Evolutionary conservation across 2,888 invertebrate species (phyloP).

Genomic region (Vandiemenella viatica): DNA sequence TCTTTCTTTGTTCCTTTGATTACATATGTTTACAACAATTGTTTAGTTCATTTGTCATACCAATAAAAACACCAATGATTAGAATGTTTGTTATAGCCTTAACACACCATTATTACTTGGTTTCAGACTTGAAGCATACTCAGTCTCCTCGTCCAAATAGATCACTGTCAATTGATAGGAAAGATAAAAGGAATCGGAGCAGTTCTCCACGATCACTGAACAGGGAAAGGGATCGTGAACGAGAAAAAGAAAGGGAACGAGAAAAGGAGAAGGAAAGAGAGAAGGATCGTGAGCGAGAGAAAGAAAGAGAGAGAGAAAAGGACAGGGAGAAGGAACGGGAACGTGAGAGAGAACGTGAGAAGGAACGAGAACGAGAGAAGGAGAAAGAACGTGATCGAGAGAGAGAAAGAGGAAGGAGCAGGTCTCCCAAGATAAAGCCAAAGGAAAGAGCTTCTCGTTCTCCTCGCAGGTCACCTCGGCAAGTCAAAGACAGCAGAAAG

Average conservation of each 20-base stretch:
- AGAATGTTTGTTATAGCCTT: neutral
- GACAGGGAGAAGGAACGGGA: slow-evolving; percentile 31
- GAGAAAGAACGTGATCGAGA: slow-evolving; percentile 27
- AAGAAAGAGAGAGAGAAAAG: slow-evolving; percentile 27
- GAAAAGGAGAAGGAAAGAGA: slow-evolving; percentile 26
- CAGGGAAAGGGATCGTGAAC: slow-evolving; percentile 22
- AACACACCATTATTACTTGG: neutral
- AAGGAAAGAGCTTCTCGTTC: slow-evolving; percentile 19
- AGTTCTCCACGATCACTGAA: slow-evolving; percentile 15
- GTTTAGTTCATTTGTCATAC: too few relatives aligned
- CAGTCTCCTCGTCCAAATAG: slow-evolving; percentile 14
- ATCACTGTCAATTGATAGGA: slow-evolving; percentile 15
- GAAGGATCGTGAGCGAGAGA: slow-evolving; percentile 19
- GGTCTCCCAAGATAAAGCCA: slow-evolving; percentile 9
- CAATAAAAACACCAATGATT: too few relatives aligned
- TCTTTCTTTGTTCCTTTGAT: too few relatives aligned
- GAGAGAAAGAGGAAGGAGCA: slow-evolving; percentile 24
- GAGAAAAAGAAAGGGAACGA: slow-evolving; percentile 24
- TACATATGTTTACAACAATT: too few relatives aligned
- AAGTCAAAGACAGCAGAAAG: slow-evolving; percentile 24
- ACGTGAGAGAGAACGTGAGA: slow-evolving; percentile 25
- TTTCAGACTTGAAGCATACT: slow-evolving; percentile 9
- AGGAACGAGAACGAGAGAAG: slow-evolving; percentile 25
- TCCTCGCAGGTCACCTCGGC: slow-evolving; percentile 25
- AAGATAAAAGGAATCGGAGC: slow-evolving; percentile 18